Evolutionary conservation across 1,140 invertebrate genomes (phyloP).

Genomic region (Mylabris phalerata): DNA sequence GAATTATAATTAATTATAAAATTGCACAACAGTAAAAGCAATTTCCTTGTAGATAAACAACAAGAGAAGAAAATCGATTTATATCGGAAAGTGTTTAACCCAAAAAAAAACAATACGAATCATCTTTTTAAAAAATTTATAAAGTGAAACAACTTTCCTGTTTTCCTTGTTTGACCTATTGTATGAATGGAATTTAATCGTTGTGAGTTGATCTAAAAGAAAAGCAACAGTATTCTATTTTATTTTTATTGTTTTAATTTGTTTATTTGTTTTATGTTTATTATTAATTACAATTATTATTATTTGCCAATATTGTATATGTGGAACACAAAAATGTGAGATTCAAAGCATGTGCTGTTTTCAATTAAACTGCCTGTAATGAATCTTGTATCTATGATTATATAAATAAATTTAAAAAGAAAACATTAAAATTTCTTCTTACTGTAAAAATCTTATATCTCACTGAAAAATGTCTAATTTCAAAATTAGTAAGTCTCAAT

Average conservation of each 20-base stretch:
- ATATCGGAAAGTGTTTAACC: constrained; percentile 2
- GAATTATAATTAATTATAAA: neutral
- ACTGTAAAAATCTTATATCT: too few relatives aligned
- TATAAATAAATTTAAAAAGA: constrained; percentile 26
- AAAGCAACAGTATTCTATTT: constrained; percentile 31
- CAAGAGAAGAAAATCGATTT: constrained; percentile 12
- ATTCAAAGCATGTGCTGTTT: constrained; percentile 28
- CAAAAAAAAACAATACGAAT: too few relatives aligned
- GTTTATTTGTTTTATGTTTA: neutral
- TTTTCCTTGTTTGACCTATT: too few relatives aligned
- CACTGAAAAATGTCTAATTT: too few relatives aligned
- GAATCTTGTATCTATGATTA: constrained; percentile 35
- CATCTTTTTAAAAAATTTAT: too few relatives aligned
- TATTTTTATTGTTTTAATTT: constrained; percentile 26
- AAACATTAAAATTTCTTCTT: neutral
- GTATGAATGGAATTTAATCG: constrained; percentile 27
- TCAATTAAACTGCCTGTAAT: constrained; percentile 30
- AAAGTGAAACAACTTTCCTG: too few relatives aligned
- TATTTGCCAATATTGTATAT: constrained; percentile 36
- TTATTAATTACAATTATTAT: neutral
- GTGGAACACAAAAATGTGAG: constrained; percentile 29
- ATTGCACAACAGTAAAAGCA: constrained; percentile 35
- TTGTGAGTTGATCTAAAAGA: constrained; percentile 30
- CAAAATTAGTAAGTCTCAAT: too few relatives aligned
- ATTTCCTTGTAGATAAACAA: constrained; percentile 30